phyloP scores from a whole-genome alignment of 2,888 invertebrate genomes.

The Ptychoptera contaminata region DNA sequence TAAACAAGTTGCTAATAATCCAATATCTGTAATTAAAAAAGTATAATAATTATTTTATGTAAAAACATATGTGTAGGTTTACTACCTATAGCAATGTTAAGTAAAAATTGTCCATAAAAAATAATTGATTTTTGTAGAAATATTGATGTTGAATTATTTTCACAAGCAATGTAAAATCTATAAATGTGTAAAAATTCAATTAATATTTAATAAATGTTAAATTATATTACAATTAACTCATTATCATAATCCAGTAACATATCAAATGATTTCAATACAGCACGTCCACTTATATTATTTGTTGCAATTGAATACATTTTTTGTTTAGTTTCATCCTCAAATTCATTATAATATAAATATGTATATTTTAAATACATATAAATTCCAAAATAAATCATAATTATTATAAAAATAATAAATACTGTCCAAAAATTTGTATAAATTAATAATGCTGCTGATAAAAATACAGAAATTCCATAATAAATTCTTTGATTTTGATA shows the following conservation, averaged over 20 bases:
- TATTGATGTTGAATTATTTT: slow-evolving; percentile 9
- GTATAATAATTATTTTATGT: too few species aligned
- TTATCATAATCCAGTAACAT: slow-evolving; percentile 5
- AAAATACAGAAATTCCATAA: too few species aligned
- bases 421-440: background rate
- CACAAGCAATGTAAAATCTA: background rate
- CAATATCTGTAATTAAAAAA: background rate
- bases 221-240: slow-evolving; percentile 4
- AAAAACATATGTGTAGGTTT: too few species aligned
- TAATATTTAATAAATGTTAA: background rate
- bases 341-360: slow-evolving; percentile 3
- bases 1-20: background rate
- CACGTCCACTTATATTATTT: slow-evolving; percentile 7
- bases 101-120: slow-evolving; percentile 6
- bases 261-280: slow-evolving; percentile 9
- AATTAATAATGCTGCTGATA: too few species aligned
- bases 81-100: slow-evolving; percentile 4
- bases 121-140: slow-evolving; percentile 7
- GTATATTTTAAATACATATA: background rate
- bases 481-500: too few species aligned
- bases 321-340: slow-evolving; percentile 6
- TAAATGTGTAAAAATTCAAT: background rate
- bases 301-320: slow-evolving; percentile 3
- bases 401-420: slow-evolving; percentile 1
- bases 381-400: background rate